Evolutionary conservation across 2,797 vertebrate species (phyloP), one percentile per base, ranked within the genome.

Genomic region (Euphonia xanthogaster): DNA sequence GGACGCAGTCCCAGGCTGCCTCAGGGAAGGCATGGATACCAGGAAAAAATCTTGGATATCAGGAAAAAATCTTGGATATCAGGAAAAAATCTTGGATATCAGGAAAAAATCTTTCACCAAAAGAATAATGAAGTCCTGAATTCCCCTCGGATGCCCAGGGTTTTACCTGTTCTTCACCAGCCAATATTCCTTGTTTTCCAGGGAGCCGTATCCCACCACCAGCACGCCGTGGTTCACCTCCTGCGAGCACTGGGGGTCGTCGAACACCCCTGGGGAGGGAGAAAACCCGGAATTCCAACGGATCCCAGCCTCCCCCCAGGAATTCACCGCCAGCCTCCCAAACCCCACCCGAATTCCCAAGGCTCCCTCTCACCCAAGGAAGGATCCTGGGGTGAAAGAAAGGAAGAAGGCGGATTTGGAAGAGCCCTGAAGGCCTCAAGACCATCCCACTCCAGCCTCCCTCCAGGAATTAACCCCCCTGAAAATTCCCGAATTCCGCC

Each of bases 101-200:
- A n/a, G n/a, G n/a, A n/a, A n/a, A n/a, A n/a, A n/a, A n/a, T n/a
- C n/a, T n/a, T n/a, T n/a, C n/a, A n/a, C n/a, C n/a, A n/a, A n/a
- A n/a, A n/a, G n/a, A n/a, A n/a, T n/a, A n/a, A n/a, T n/a, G n/a
- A n/a, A n/a, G n/a, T n/a, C n/a, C n/a, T n/a, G 76, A 18, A 45
- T 51, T 30, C 31, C 39, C 42, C 10, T 1, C 2, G 50, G 22
- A 22, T 19, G 8, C 25, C 21, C 4, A 2, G 17, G 37, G 1
- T 39, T 33, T 85, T 97, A 99, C 99, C 99, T 99, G 98, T 99
- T 99, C 97, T 99, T 99, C 70, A 99, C 97, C 40, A 99, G 98
- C 99, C 99, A 99, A 45, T 98, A 99, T 37, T 99, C 99, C 62
- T 98, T 95, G 31, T 98, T 98, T 1, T 96, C 39, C 13, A 97